These are phyloP conservation scores for Pachypeltis micranthus DNA, from an alignment of 1,140 invertebrate genomes.

Conservation along the genomic window DNA sequence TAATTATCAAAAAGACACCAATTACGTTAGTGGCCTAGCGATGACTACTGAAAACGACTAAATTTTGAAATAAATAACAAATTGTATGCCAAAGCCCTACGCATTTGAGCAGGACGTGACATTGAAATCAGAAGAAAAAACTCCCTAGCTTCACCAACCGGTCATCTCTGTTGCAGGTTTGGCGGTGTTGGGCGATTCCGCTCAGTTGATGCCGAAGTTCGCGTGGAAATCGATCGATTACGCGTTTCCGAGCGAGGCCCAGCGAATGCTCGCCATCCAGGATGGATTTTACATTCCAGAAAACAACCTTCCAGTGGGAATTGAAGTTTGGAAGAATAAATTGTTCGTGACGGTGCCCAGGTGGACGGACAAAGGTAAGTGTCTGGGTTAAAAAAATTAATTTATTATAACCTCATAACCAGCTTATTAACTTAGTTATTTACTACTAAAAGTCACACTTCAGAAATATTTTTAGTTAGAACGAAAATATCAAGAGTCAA, in stretches of 20 bases:
- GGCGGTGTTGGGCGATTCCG: not conserved
- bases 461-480: too few relatives aligned
- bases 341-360: conserved; percentile 65
- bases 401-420: conserved; percentile 11
- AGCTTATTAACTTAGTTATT: too few relatives aligned
- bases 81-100: too few relatives aligned
- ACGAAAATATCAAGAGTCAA: too few relatives aligned
- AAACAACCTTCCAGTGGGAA: conserved; percentile 63
- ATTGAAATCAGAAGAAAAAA: too few relatives aligned
- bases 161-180: conserved; percentile 12
- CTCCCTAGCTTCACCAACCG: too few relatives aligned
- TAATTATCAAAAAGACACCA: too few relatives aligned
- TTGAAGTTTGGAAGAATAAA: conserved; percentile 63
- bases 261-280: conserved; percentile 47
- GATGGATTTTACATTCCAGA: conserved; percentile 53
- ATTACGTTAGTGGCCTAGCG: too few relatives aligned
- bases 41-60: too few relatives aligned
- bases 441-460: not conserved
- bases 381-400: conserved; percentile 7
- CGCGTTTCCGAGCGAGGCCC: conserved; percentile 47
- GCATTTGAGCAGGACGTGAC: too few relatives aligned
- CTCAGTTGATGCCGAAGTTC: conserved; percentile 48
- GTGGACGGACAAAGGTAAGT: conserved; percentile 36
- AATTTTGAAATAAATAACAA: too few relatives aligned
- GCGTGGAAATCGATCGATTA: conserved; percentile 64